Percentiles rank a stretch among this genome's conserved stretches.
phyloP scores from a whole-genome alignment of 1,140 invertebrate species.

The Tetragnatha versicolor region DNA sequence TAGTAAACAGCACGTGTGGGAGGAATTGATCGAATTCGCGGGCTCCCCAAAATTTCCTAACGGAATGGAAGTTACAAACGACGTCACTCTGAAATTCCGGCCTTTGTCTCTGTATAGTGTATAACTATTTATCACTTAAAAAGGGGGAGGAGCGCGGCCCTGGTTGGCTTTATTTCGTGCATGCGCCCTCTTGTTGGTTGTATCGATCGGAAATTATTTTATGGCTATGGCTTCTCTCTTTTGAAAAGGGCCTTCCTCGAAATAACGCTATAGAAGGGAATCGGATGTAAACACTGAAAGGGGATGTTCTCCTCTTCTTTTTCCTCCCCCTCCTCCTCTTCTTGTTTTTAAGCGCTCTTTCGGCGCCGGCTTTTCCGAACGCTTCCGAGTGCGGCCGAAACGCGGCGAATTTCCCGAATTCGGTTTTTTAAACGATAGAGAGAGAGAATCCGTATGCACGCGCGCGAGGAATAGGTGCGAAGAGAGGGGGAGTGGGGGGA shows the following conservation, averaged over 20 bases:
- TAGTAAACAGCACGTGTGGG: conserved; percentile 11
- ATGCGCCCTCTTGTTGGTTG: conserved; percentile 24
- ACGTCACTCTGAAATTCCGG: background rate
- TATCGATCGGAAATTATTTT: conserved; percentile 36
- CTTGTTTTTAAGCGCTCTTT: no score
- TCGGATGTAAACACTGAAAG: background rate
- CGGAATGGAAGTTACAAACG: no score
- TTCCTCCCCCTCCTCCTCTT: background rate
- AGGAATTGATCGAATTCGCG: no score
- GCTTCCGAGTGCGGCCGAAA: no score
- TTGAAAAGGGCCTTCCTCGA: background rate
- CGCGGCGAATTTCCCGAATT: no score
- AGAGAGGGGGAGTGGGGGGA: no score
- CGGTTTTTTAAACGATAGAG: no score
- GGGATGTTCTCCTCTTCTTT: background rate
- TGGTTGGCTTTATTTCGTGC: conserved; percentile 29
- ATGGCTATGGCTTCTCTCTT: background rate
- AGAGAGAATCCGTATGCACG: no score
- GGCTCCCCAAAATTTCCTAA: no score
- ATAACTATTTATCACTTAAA: conserved; percentile 20
- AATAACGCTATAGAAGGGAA: background rate
- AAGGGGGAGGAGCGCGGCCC: background rate
- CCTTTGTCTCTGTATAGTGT: background rate
- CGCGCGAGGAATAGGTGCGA: no score
- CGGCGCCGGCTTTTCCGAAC: no score